These are phyloP conservation scores for Lasioglossum figueresi DNA, from an alignment of 2,888 invertebrate genomes.

Conservation along the genomic window DNA sequence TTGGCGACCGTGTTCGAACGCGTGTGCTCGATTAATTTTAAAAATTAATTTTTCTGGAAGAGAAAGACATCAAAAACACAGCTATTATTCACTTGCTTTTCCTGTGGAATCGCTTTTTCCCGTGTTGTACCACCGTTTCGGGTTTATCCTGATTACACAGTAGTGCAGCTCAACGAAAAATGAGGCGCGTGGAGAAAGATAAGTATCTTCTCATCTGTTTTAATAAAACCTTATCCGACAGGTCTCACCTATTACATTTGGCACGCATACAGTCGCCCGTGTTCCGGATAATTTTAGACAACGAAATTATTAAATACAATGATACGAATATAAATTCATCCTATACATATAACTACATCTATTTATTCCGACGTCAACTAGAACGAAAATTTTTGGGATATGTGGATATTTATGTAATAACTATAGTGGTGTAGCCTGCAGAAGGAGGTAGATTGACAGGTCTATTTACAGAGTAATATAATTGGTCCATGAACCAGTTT, in stretches of 20 bases:
- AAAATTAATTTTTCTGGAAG: neutral
- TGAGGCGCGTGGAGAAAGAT: neutral
- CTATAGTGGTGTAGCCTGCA: too few relatives aligned
- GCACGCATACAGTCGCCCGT: neutral
- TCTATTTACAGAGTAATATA: neutral
- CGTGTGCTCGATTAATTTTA: neutral
- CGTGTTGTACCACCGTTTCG: neutral
- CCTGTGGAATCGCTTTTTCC: neutral
- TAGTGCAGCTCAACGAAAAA: conserved; percentile 2
- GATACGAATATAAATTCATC: neutral
- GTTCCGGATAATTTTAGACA: neutral
- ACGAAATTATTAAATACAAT: neutral
- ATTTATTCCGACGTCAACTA: neutral
- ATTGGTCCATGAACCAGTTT: neutral
- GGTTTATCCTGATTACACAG: neutral
- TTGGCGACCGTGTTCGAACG: neutral
- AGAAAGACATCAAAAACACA: neutral
- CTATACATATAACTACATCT: neutral
- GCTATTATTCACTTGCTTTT: neutral
- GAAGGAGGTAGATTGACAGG: neutral
- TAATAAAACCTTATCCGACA: neutral
- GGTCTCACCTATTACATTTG: neutral
- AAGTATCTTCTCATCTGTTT: neutral
- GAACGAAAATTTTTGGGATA: neutral
- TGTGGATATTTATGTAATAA: neutral